A percentile compares a stretch with the other conserved stretches of the same genome.
Evolutionary conservation across 2,797 vertebrate genomes (phyloP).

Genomic region (Hybognathus amarus): DNA sequence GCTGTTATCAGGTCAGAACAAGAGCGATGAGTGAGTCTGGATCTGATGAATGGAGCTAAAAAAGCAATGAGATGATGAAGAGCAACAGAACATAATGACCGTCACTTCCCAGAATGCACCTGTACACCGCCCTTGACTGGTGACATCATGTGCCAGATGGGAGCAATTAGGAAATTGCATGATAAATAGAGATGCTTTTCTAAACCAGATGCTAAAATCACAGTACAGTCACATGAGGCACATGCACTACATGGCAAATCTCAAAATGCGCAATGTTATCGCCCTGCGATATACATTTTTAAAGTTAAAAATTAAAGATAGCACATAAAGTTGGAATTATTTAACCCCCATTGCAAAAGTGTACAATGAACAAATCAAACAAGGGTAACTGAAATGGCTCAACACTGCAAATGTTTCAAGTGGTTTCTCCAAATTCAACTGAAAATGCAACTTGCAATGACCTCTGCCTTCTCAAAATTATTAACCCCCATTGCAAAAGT

Average conservation of each 20-base stretch:
- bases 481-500: no score
- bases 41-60: slow-evolving; percentile 52
- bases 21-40: slow-evolving; percentile 33
- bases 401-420: no score
- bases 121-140: slow-evolving; percentile 40
- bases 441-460: no score
- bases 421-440: no score
- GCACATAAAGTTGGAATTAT: not conserved
- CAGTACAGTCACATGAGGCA: not conserved
- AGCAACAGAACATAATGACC: no score
- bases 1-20: slow-evolving; percentile 30
- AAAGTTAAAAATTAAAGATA: no score
- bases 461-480: no score
- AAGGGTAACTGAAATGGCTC: no score
- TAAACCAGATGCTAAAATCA: not conserved
- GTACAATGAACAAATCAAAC: no score
- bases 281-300: not conserved
- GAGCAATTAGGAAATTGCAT: slow-evolving; percentile 31
- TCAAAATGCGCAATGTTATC: no score
- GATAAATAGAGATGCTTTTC: slow-evolving; percentile 43
- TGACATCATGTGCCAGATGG: slow-evolving; percentile 41
- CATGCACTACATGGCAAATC: not conserved
- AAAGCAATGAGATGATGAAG: slow-evolving; percentile 34
- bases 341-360: no score
- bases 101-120: slow-evolving; percentile 38